Percentiles rank a stretch among this genome's conserved stretches.
phyloP scores from a whole-genome alignment of 2,888 invertebrate genomes.

The Slavum lentiscoides region DNA sequence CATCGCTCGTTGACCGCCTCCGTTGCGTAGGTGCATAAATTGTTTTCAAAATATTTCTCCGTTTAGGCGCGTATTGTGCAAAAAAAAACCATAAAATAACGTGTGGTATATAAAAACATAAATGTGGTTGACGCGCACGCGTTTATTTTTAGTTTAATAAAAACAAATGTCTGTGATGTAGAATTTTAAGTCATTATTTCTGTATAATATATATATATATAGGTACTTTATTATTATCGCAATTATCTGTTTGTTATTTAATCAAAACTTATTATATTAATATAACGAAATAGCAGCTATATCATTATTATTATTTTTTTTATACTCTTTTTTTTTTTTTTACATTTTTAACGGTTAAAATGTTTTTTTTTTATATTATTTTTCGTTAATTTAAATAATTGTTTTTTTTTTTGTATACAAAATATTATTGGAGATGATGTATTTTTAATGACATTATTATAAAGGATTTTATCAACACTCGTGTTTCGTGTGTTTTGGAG shows the following conservation, averaged over 20 bases:
- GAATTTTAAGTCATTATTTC: conserved; percentile 35
- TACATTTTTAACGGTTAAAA: neutral
- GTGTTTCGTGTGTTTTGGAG: neutral
- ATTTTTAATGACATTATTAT: conserved; percentile 33
- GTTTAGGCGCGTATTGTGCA: neutral
- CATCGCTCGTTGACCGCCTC: neutral
- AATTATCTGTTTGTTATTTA: conserved; percentile 29
- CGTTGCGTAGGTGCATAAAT: neutral
- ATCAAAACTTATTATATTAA: conserved; percentile 23
- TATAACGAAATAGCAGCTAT: conserved; percentile 1
- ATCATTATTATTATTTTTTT: neutral
- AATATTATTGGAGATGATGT: conserved; percentile 19
- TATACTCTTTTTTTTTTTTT: conserved; percentile 8
- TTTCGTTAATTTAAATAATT: conserved; percentile 42
- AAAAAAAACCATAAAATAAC: too few species aligned
- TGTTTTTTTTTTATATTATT: conserved; percentile 25
- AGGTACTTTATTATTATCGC: neutral
- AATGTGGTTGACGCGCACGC: too few species aligned
- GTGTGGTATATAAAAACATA: neutral
- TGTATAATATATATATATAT: too few species aligned
- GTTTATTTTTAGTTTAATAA: neutral
- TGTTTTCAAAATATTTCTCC: neutral
- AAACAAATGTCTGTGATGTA: conserved; percentile 38
- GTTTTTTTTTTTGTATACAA: conserved; percentile 26
- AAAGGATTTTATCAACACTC: conserved; percentile 11